Evolutionary conservation across 2,797 vertebrate genomes (phyloP).

Genomic region (Macropodus opercularis): DNA sequence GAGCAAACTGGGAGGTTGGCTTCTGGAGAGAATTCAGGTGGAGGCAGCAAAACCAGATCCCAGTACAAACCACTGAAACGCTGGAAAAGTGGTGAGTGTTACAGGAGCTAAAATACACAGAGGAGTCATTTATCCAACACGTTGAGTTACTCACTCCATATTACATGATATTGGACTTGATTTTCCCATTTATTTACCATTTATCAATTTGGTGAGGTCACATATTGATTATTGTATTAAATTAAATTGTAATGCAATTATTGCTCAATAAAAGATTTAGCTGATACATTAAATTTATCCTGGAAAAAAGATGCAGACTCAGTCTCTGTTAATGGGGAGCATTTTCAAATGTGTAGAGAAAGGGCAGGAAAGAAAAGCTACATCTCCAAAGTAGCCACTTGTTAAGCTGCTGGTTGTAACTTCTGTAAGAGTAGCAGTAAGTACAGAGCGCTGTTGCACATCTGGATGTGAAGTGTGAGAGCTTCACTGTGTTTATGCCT

Average conservation of each 20-base stretch:
- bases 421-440: background rate
- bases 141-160: no score
- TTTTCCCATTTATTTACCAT: no score
- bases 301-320: no score
- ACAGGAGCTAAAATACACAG: no score
- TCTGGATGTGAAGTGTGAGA: slow-evolving; percentile 49
- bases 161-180: no score
- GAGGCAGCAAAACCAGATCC: slow-evolving; percentile 32
- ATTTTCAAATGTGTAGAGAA: background rate
- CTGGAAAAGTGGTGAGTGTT: slow-evolving; percentile 75
- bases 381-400: background rate
- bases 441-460: slow-evolving; percentile 46
- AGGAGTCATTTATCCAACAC: no score
- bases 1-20: slow-evolving; percentile 1
- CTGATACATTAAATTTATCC: no score
- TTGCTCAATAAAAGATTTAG: no score
- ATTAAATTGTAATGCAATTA: no score
- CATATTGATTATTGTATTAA: no score
- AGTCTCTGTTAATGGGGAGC: no score
- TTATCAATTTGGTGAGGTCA: no score
- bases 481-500: slow-evolving; percentile 7
- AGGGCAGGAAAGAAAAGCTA: background rate
- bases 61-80: slow-evolving; percentile 65
- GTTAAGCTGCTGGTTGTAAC: background rate
- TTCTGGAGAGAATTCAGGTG: slow-evolving; percentile 22